Evolutionary conservation across 2,888 invertebrate species (phyloP).

Genomic region (Pandemis corylana): DNA sequence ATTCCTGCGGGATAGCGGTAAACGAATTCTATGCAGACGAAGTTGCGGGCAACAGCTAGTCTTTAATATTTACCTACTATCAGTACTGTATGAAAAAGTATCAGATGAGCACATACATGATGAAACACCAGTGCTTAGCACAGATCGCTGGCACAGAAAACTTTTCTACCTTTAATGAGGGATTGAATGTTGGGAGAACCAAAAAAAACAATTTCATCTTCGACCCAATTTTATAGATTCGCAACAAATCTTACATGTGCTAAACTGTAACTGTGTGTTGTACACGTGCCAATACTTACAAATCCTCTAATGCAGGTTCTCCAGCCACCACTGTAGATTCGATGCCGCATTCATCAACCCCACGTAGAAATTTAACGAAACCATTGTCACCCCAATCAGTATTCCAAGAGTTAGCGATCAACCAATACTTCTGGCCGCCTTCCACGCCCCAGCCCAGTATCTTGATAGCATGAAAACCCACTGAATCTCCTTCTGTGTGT

Average conservation of each 20-base stretch:
- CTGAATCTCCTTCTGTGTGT: conserved; percentile 88
- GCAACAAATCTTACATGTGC: too few species aligned
- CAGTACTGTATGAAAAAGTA: too few species aligned
- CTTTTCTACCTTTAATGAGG: neutral
- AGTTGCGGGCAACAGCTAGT: too few species aligned
- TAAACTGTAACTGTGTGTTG: too few species aligned
- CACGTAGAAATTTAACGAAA: conserved; percentile 94
- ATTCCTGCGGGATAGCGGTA: too few species aligned
- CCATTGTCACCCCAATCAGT: conserved; percentile 96
- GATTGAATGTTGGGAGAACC: too few species aligned
- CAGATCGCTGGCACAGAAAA: neutral
- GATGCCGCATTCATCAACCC: conserved; percentile 90
- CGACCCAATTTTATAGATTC: too few species aligned
- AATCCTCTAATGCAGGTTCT: conserved; percentile 75
- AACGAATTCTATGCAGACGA: too few species aligned
- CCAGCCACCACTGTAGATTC: conserved; percentile 89
- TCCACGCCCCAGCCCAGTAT: conserved; percentile 95
- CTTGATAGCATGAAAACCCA: conserved; percentile 95
- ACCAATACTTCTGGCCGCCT: conserved; percentile 92
- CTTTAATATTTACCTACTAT: too few species aligned
- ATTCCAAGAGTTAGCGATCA: conserved; percentile 97
- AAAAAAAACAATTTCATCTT: too few species aligned
- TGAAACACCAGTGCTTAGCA: too few species aligned
- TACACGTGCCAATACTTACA: neutral
- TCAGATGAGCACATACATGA: too few species aligned